Base-by-base conservation (phyloP, 53 echinoderm and acorn worm genomes). In the Apostichopus leukothele region DNA sequence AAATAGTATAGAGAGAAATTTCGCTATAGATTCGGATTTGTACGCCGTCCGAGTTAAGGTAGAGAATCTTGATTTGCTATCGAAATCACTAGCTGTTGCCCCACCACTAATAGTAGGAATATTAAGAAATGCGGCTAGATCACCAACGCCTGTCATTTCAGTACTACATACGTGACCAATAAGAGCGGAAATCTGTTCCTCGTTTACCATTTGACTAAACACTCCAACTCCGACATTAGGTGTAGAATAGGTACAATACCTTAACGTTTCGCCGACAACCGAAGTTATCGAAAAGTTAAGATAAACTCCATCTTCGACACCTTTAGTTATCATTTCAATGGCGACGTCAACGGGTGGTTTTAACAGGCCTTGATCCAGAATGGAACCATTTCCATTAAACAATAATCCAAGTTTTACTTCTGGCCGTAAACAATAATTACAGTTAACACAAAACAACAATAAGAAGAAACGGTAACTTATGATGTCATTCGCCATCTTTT, bases 271-370 rank as follows among this genome's bases (percentile, higher is more conserved):
- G 54, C 59, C 9, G 6, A 81, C 6, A 21, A 81, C 53, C 18
- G 81, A 12, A 18, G 5, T n/a, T 11, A 81, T 57, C 5, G 81
- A 57, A 81, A 92, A 92, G 76, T 92, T 92, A 0, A 88, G 51
- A 75, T 92, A 92, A 10, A 39, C 50, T 1, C 92, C 92, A 19
- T 39, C 51, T 19, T 92, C 50, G 22, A 90, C 87, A 52, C 90
- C 67, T 18, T 19, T 57, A 5, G 75, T 23, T 13, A 92, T 79
- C 25, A 60, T 88, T 76, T 92, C 92, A 23, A 92, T 52, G 21
- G 92, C 92, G 20, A 92, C 83, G 66, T 92, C 92, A 5, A 92
- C 84, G 55, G 92, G 90, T 8, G 92, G 92, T 88, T 92, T 86
- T 16, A 92, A 74, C 1, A 79, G 71, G 53, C 83, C 5, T 27